Evolutionary conservation across 1,140 invertebrate species (phyloP).

Genomic region (Listronotus bonariensis): DNA sequence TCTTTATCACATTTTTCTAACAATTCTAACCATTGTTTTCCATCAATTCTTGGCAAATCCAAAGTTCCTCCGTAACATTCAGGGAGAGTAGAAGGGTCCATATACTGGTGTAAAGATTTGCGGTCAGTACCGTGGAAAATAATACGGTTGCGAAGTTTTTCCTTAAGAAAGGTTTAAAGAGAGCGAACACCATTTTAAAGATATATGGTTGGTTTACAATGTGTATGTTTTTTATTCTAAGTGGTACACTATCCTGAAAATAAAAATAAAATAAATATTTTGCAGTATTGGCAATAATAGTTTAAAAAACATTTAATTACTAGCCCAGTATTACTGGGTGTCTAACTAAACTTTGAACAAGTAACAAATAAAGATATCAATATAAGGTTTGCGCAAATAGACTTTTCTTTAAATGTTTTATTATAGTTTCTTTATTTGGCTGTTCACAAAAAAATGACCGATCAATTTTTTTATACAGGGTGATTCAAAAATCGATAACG

Average conservation of each 20-base stretch:
- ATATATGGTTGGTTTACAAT: constrained; percentile 87
- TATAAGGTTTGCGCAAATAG: too few relatives aligned
- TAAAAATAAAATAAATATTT: constrained; percentile 4
- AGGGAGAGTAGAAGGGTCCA: constrained; percentile 78
- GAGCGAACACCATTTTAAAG: constrained; percentile 84
- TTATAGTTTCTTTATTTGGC: too few relatives aligned
- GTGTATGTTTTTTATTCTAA: constrained; percentile 83
- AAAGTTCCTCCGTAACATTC: constrained; percentile 78
- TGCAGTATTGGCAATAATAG: too few relatives aligned
- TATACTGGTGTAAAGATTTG: constrained; percentile 76
- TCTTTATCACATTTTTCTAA: constrained; percentile 72
- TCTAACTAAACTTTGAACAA: too few relatives aligned
- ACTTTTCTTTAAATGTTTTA: too few relatives aligned
- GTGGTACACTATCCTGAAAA: constrained; percentile 74
- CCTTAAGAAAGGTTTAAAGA: constrained; percentile 86
- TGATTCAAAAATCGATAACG: too few relatives aligned
- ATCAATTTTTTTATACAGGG: too few relatives aligned
- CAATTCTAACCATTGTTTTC: constrained; percentile 73
- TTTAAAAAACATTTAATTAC: too few relatives aligned
- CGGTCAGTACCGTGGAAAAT: constrained; percentile 84
- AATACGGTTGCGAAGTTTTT: constrained; percentile 75
- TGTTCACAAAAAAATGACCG: too few relatives aligned
- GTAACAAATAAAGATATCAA: too few relatives aligned
- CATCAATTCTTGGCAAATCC: constrained; percentile 65
- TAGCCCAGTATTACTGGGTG: too few relatives aligned